A percentile compares a stretch with the other conserved stretches of the same genome.
These are phyloP conservation scores for Eutrigla gurnardus DNA, from an alignment of 2,797 vertebrate species.

Conservation along the genomic window DNA sequence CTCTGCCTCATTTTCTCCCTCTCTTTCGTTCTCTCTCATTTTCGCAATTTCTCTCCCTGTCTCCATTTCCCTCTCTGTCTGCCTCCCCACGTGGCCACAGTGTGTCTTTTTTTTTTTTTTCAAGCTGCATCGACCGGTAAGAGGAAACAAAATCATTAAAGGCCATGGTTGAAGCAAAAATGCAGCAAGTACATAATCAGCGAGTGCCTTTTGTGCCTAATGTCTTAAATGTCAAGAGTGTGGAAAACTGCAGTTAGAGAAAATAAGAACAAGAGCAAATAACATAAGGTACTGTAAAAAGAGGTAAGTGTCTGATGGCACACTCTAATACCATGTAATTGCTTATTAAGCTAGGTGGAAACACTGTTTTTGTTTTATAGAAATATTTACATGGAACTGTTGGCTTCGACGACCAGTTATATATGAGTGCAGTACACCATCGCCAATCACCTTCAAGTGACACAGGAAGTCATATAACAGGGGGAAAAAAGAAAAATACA, in stretches of 20 bases:
- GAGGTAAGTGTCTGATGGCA: background rate
- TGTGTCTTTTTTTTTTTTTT: conserved; percentile 34
- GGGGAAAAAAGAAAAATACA: background rate
- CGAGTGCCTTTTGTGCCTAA: conserved; percentile 39
- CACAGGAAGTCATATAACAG: conserved; percentile 8
- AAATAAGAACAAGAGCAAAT: conserved; percentile 12
- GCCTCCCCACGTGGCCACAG: conserved; percentile 36
- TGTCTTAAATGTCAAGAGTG: conserved; percentile 46
- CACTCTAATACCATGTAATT: conserved; percentile 6
- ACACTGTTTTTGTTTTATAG: background rate
- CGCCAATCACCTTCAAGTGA: conserved; percentile 12
- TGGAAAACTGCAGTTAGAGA: conserved; percentile 18
- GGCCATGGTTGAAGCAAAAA: conserved; percentile 54
- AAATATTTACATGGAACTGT: background rate
- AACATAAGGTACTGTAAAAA: background rate
- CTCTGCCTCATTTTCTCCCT: conserved; percentile 25
- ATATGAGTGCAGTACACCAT: background rate
- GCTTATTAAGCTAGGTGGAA: background rate
- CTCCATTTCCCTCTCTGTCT: conserved; percentile 20
- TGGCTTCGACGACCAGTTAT: background rate
- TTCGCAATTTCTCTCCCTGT: conserved; percentile 34
- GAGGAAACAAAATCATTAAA: conserved; percentile 66
- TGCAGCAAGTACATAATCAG: conserved; percentile 55
- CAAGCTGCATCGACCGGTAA: conserved; percentile 45
- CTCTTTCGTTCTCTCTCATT: conserved; percentile 20